Conservation (phyloP, 2,797 vertebrate genomes). For the Mareca strepera region DNA sequence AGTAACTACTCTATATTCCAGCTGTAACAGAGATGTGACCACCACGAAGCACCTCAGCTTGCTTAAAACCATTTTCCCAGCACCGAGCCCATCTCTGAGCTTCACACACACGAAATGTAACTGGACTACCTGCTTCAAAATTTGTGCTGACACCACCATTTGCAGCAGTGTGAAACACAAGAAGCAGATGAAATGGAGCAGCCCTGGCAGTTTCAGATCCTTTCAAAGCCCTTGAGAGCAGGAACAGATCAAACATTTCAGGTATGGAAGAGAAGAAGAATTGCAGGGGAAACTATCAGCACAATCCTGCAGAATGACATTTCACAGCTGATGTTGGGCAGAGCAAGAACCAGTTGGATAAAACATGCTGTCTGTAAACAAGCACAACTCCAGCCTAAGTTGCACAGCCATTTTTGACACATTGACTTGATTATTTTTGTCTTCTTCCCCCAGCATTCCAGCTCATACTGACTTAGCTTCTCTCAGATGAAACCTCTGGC, state of each 20-base stretch:
- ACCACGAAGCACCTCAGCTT: not conserved
- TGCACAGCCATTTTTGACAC: slow-evolving; percentile 2
- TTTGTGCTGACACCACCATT: not conserved
- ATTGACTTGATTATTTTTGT: slow-evolving; percentile 26
- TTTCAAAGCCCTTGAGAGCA: not conserved
- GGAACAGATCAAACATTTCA: not conserved
- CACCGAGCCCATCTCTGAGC: not conserved
- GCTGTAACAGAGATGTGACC: not conserved
- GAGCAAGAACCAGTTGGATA: not conserved
- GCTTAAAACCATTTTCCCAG: not conserved
- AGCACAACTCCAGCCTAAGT: not conserved
- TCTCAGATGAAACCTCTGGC: not conserved
- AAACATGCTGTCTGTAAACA: not conserved
- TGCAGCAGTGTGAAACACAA: too few species aligned
- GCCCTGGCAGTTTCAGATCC: not conserved
- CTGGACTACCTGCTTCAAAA: not conserved
- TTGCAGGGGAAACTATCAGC: not conserved
- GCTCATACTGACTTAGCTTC: slow-evolving; percentile 16
- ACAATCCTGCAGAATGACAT: not conserved
- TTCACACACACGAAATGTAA: not conserved
- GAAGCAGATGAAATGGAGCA: not conserved
- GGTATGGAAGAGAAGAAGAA: not conserved
- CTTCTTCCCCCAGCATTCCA: slow-evolving; percentile 14
- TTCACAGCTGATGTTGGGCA: not conserved
- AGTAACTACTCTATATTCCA: not conserved